Conservation (phyloP, 2,888 invertebrate species). For the Calameuta idolon region DNA sequence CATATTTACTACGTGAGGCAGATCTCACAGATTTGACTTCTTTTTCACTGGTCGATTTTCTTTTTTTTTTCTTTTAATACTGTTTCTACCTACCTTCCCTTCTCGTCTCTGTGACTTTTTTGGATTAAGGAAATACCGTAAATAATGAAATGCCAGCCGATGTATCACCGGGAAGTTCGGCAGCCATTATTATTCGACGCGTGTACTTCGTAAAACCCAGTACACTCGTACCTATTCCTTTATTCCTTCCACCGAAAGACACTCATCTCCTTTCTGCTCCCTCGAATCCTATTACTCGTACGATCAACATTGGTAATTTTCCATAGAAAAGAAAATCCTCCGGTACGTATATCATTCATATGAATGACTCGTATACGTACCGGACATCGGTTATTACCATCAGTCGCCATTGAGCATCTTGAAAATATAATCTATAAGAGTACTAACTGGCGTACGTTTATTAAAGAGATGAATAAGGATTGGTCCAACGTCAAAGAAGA, state of each 20-base stretch:
- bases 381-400: background rate
- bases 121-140: constrained; percentile 55
- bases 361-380: background rate
- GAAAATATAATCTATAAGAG: background rate
- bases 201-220: constrained; percentile 39
- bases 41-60: background rate
- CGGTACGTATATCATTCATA: background rate
- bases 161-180: constrained; percentile 58
- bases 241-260: constrained; percentile 1
- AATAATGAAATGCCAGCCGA: constrained; percentile 60
- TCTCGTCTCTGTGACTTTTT: constrained; percentile 14
- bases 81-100: background rate
- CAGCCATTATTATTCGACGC: constrained; percentile 60
- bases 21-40: background rate
- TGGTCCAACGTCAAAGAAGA: background rate
- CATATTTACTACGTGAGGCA: background rate
- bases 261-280: constrained; percentile 16
- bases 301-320: constrained; percentile 27
- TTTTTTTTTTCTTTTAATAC: background rate
- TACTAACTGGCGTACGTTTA: background rate
- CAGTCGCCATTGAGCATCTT: background rate
- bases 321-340: constrained; percentile 2
- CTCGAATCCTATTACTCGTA: constrained; percentile 19
- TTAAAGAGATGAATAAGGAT: background rate
- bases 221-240: constrained; percentile 27